phyloP scores from a whole-genome alignment of 2,113 vertebrate species.

The Chitala chitala region DNA sequence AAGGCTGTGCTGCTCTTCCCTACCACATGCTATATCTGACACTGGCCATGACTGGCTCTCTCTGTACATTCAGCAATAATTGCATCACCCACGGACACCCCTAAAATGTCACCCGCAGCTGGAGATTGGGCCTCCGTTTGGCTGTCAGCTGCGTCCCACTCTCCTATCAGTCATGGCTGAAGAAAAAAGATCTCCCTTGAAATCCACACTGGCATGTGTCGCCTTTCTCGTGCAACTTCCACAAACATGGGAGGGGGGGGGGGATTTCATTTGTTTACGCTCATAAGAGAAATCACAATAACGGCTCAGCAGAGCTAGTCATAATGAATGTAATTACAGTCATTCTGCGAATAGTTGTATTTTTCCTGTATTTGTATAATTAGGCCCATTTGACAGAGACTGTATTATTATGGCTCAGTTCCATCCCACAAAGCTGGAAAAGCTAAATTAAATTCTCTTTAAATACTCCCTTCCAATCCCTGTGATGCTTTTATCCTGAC shows the following conservation, averaged over 20 bases:
- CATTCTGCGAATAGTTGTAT: constrained; percentile 19
- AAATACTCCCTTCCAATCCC: constrained; percentile 6
- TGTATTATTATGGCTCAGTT: constrained; percentile 1
- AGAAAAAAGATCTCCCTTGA: constrained; percentile 12
- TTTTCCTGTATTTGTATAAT: constrained; percentile 5
- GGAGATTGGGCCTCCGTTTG: not conserved
- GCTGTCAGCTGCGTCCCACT: constrained; percentile 16
- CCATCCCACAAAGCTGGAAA: not conserved
- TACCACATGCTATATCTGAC: not conserved
- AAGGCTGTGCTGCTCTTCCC: not conserved
- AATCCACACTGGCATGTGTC: constrained; percentile 3
- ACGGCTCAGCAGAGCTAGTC: constrained; percentile 9
- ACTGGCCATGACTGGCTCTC: not conserved
- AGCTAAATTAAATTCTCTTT: constrained; percentile 13
- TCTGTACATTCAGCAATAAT: constrained; percentile 24
- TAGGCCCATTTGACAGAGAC: constrained; percentile 22
- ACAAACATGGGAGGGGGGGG: constrained; percentile 3
- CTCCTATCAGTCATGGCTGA: constrained; percentile 22
- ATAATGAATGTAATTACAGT: constrained; percentile 17
- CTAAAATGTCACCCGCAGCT: constrained; percentile 24
- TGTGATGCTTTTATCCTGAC: not conserved
- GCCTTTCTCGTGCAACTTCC: not conserved
- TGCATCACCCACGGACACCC: constrained; percentile 17
- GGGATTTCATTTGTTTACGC: constrained; percentile 10
- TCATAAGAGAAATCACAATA: constrained; percentile 6